A percentile compares a stretch with the other conserved stretches of the same genome.
Evolutionary conservation across 2,113 vertebrate genomes (phyloP).

Genomic region (Sinocyclocheilus anshuiensis): DNA sequence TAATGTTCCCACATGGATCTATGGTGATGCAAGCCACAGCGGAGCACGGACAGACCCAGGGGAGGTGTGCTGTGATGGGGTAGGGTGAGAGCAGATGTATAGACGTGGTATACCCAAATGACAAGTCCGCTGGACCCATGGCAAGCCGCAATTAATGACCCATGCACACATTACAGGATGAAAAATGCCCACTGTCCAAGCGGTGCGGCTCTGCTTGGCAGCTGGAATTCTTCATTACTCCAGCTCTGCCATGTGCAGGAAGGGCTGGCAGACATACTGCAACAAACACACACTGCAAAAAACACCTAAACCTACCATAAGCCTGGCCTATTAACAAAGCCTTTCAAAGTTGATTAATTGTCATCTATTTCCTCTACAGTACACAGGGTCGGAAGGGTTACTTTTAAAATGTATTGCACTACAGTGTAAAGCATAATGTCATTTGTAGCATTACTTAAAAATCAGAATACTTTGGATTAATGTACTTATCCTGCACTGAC

Average conservation of each 20-base stretch:
- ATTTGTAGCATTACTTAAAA: not conserved
- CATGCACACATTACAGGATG: slow-evolving; percentile 86
- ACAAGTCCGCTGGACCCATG: slow-evolving; percentile 85
- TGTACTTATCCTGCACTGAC: not conserved
- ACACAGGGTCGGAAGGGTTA: not conserved
- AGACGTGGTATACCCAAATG: slow-evolving; percentile 84
- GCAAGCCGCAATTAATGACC: slow-evolving; percentile 91
- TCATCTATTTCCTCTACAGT: not conserved
- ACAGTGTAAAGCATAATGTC: not conserved
- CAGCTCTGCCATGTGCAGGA: slow-evolving; percentile 52
- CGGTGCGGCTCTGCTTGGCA: slow-evolving; percentile 76
- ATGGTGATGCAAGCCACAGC: slow-evolving; percentile 35
- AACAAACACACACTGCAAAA: slow-evolving; percentile 20
- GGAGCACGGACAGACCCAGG: slow-evolving; percentile 27
- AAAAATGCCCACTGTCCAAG: slow-evolving; percentile 84
- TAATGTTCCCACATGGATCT: slow-evolving; percentile 57
- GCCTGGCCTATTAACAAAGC: not conserved
- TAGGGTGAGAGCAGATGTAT: slow-evolving; percentile 63
- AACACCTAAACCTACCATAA: not conserved
- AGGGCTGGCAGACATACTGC: slow-evolving; percentile 27
- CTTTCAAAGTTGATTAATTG: not conserved
- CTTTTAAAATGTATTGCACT: not conserved
- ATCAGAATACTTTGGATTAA: not conserved
- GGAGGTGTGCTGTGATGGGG: slow-evolving; percentile 33
- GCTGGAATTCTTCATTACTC: slow-evolving; percentile 85